These are phyloP conservation scores for Acleris cristana DNA, from an alignment of 2,888 invertebrate genomes.

Conservation along the genomic window DNA sequence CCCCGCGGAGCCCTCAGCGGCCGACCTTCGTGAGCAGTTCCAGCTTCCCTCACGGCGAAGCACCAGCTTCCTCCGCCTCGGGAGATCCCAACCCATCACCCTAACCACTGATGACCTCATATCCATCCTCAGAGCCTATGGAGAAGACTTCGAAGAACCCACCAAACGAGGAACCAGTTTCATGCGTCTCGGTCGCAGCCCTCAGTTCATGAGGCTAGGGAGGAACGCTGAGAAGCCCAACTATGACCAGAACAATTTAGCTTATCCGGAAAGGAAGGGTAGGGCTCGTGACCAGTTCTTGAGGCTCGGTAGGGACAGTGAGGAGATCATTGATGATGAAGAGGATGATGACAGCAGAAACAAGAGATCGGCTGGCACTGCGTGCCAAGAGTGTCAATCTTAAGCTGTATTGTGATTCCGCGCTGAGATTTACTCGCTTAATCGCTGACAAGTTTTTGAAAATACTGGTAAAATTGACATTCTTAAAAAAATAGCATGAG, in stretches of 20 bases:
- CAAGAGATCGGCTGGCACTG: conserved; percentile 60
- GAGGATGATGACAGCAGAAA: conserved; percentile 62
- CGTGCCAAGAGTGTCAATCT: conserved; percentile 68
- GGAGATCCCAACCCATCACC: conserved; percentile 67
- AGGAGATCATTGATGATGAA: conserved; percentile 62
- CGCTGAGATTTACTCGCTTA: conserved; percentile 37
- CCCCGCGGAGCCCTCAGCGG: conserved; percentile 70
- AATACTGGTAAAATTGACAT: no score
- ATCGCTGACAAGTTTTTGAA: background rate
- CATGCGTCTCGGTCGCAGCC: conserved; percentile 71
- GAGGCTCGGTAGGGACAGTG: conserved; percentile 73
- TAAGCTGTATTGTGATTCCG: conserved; percentile 51
- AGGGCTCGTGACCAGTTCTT: conserved; percentile 75
- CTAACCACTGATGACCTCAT: conserved; percentile 70
- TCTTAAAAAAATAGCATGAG: no score
- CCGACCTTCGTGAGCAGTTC: conserved; percentile 67
- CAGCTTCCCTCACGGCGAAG: conserved; percentile 64
- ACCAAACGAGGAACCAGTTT: conserved; percentile 67
- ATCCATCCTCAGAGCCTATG: conserved; percentile 65
- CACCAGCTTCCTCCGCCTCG: conserved; percentile 74
- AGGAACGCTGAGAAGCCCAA: conserved; percentile 58
- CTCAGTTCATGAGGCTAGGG: conserved; percentile 79
- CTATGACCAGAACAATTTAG: conserved; percentile 58
- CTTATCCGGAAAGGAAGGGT: conserved; percentile 69
- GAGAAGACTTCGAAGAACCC: conserved; percentile 67